Percentiles rank a stretch among this genome's conserved stretches.
phyloP scores from a whole-genome alignment of 2,113 vertebrate species.

The Cheilinus undulatus region DNA sequence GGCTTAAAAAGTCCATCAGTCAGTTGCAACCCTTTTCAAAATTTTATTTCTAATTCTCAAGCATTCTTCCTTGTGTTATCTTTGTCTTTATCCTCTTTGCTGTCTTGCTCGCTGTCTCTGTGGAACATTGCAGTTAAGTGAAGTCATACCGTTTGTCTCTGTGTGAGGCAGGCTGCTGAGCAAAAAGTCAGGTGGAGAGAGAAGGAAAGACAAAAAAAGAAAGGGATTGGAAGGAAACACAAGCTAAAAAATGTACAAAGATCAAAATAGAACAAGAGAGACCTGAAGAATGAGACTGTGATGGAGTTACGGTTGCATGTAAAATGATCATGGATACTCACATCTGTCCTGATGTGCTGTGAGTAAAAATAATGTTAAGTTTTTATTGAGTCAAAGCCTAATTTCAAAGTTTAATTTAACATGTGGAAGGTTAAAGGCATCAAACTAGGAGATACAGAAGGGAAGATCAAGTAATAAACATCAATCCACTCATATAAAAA shows the following conservation, averaged over 20 bases:
- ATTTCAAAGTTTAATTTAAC: too few relatives aligned
- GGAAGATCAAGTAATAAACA: too few relatives aligned
- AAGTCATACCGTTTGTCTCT: slow-evolving; percentile 76
- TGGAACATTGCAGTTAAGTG: slow-evolving; percentile 76
- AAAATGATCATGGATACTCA: too few relatives aligned
- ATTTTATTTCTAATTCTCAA: slow-evolving; percentile 9
- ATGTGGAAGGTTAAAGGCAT: too few relatives aligned
- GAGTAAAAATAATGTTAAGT: too few relatives aligned
- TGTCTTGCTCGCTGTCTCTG: slow-evolving; percentile 35
- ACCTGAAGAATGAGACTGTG: slow-evolving; percentile 50
- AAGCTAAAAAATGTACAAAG: slow-evolving; percentile 33
- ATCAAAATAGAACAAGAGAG: slow-evolving; percentile 63
- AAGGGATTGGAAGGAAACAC: slow-evolving; percentile 37
- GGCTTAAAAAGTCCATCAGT: not conserved
- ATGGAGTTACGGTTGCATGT: too few relatives aligned
- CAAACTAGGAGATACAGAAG: too few relatives aligned
- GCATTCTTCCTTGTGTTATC: slow-evolving; percentile 38
- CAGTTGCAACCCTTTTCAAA: not conserved
- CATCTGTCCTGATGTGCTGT: too few relatives aligned
- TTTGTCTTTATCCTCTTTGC: slow-evolving; percentile 27
- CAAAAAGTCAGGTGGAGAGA: slow-evolving; percentile 68
- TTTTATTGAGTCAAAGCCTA: too few relatives aligned
- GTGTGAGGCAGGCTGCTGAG: slow-evolving; percentile 62
- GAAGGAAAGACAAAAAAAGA: slow-evolving; percentile 35
- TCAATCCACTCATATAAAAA: too few relatives aligned